Percentiles rank a stretch among this genome's conserved stretches.
Conservation (phyloP, 1,140 invertebrate species). For the Pachypeltis micranthus region DNA sequence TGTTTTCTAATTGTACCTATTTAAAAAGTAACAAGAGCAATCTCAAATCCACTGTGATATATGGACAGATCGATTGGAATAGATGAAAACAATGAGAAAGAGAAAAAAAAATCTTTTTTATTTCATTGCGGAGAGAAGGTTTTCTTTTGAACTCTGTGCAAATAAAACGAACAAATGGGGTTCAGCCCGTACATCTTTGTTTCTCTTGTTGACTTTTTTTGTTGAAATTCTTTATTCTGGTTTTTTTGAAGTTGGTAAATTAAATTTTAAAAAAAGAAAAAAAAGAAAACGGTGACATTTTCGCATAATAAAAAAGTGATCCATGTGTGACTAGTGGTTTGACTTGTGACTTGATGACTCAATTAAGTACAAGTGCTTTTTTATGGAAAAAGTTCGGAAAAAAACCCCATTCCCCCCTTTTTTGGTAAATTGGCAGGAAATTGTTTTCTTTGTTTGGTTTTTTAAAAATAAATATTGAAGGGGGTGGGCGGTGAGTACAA, state of each 20-base stretch:
- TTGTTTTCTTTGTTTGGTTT: too few relatives aligned
- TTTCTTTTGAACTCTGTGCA: background rate
- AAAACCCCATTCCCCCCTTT: too few relatives aligned
- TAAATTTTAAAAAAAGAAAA: background rate
- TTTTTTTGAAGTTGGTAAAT: background rate
- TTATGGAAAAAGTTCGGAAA: too few relatives aligned
- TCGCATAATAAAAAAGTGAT: background rate
- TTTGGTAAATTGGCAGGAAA: too few relatives aligned
- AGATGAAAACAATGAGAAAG: too few relatives aligned
- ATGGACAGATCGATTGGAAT: slow-evolving; percentile 6
- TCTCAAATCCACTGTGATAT: slow-evolving; percentile 15
- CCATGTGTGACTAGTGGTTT: slow-evolving; percentile 7
- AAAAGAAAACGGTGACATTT: background rate
- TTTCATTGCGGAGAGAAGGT: background rate
- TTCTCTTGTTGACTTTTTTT: too few relatives aligned
- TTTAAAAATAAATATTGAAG: too few relatives aligned
- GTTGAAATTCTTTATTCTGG: too few relatives aligned
- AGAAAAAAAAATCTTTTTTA: background rate
- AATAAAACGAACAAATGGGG: too few relatives aligned
- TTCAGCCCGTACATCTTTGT: too few relatives aligned
- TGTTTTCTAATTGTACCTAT: background rate
- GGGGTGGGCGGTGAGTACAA: too few relatives aligned
- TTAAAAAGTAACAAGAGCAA: slow-evolving; percentile 14
- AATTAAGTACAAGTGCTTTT: too few relatives aligned
- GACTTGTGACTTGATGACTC: background rate